phyloP scores from a whole-genome alignment of 2,797 vertebrate genomes.

The Natrix natrix region DNA sequence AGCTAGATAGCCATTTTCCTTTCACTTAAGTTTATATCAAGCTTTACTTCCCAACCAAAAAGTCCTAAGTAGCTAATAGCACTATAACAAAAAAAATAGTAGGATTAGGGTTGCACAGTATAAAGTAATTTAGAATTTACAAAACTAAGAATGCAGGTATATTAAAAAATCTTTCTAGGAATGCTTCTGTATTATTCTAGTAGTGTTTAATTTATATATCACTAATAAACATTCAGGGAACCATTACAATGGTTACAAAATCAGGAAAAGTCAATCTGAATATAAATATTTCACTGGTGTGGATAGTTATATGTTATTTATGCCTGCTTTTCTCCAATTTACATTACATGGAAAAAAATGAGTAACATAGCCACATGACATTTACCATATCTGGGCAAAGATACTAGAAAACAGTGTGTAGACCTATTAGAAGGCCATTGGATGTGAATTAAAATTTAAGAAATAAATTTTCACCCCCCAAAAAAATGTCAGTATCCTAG shows the following conservation, averaged over 20 bases:
- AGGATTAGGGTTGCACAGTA: not conserved
- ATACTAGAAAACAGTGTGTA: not conserved
- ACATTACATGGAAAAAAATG: not conserved
- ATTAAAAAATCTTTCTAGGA: not conserved
- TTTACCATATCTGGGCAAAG: not conserved
- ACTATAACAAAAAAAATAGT: not conserved
- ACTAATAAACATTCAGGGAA: not conserved
- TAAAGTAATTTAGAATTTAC: not conserved
- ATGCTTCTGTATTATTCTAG: not conserved
- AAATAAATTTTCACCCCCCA: not conserved
- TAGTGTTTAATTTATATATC: not conserved
- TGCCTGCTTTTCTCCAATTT: not conserved
- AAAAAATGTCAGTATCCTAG: not conserved
- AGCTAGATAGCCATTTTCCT: not conserved
- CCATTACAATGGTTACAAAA: not conserved
- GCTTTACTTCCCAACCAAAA: not conserved
- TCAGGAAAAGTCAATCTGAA: not conserved
- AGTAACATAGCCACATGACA: not conserved
- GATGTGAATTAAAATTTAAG: not conserved
- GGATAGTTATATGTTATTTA: not conserved
- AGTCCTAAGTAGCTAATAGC: not conserved
- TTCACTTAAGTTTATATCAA: not conserved
- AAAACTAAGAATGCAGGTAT: not conserved
- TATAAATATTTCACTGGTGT: not conserved
- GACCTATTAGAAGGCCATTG: not conserved